These are phyloP conservation scores for Hemichromis elongatus DNA, from an alignment of 2,113 vertebrate genomes.

Conservation along the genomic window DNA sequence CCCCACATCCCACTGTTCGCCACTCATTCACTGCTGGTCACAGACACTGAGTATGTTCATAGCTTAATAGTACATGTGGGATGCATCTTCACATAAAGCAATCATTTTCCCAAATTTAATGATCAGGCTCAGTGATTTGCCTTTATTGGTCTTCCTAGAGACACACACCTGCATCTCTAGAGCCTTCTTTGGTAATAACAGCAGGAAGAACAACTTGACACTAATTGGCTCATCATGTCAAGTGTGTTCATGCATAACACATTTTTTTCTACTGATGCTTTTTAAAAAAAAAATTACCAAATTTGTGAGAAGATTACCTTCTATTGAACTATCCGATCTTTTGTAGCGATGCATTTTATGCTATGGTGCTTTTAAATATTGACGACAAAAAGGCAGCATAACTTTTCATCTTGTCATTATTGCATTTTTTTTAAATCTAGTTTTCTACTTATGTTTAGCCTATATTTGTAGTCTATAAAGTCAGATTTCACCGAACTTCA, in stretches of 20 bases:
- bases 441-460: not conserved
- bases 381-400: not conserved
- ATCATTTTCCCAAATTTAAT: slow-evolving; percentile 58
- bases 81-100: slow-evolving; percentile 49
- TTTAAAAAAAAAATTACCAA: not conserved
- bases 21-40: slow-evolving; percentile 18
- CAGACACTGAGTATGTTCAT: slow-evolving; percentile 21
- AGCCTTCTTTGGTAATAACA: slow-evolving; percentile 42
- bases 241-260: slow-evolving; percentile 45
- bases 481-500: slow-evolving; percentile 28
- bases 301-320: slow-evolving; percentile 21
- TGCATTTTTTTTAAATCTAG: not conserved
- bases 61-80: slow-evolving; percentile 50
- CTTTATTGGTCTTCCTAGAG: slow-evolving; percentile 50
- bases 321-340: slow-evolving; percentile 21
- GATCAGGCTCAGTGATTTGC: slow-evolving; percentile 53
- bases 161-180: slow-evolving; percentile 60
- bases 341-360: not conserved
- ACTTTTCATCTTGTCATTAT: not conserved
- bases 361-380: not conserved
- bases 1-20: not conserved
- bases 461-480: not conserved
- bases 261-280: not conserved
- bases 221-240: slow-evolving; percentile 63
- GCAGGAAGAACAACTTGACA: slow-evolving; percentile 53